These are phyloP conservation scores for Crematogaster levior DNA, from an alignment of 2,888 invertebrate genomes.

Conservation along the genomic window DNA sequence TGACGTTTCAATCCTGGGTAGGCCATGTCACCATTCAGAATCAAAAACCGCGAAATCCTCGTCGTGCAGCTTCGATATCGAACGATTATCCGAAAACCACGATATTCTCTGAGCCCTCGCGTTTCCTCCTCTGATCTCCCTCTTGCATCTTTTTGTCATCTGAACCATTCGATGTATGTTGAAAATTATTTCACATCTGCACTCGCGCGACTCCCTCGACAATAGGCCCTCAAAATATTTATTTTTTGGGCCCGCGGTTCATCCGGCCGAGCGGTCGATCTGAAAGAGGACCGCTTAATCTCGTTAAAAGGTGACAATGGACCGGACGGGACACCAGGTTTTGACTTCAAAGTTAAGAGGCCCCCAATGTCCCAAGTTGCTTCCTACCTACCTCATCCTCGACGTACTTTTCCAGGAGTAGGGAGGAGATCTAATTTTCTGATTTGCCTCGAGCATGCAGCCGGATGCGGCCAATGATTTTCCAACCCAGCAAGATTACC, in stretches of 20 bases:
- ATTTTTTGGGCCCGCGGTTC: conserved; percentile 72
- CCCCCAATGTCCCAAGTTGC: conserved; percentile 43
- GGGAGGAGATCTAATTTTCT: conserved; percentile 76
- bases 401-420: conserved; percentile 24
- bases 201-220: conserved; percentile 70
- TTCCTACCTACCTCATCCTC: conserved; percentile 25
- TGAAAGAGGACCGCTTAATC: conserved; percentile 79
- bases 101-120: conserved; percentile 1
- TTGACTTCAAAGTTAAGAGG: conserved; percentile 80
- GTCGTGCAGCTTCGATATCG: conserved; percentile 52
- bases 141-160: conserved; percentile 44
- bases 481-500: conserved; percentile 49
- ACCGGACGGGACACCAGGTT: conserved; percentile 60
- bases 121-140: conserved; percentile 14
- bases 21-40: conserved; percentile 70
- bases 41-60: conserved; percentile 77
- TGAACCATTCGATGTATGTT: conserved; percentile 9
- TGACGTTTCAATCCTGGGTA: conserved; percentile 81
- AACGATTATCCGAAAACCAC: conserved; percentile 38
- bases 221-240: conserved; percentile 83
- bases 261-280: conserved; percentile 70
- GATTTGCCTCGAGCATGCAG: conserved; percentile 62
- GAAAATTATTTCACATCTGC: conserved; percentile 74
- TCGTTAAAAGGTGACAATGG: conserved; percentile 78
- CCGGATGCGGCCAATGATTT: conserved; percentile 58